Evolutionary conservation across 2,888 invertebrate genomes (phyloP).

Genomic region (Polymixis lichenea): DNA sequence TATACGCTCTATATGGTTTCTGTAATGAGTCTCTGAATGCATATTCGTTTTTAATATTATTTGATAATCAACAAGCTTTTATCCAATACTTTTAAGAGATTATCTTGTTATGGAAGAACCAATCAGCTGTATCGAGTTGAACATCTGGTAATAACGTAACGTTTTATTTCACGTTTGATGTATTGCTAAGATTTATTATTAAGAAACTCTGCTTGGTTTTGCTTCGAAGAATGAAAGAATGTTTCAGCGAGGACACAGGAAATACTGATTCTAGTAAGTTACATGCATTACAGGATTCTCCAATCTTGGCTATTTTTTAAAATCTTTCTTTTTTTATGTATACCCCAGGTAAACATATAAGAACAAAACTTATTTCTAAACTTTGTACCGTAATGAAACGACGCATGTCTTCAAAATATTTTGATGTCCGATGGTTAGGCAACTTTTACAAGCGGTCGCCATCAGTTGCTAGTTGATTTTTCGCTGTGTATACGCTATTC

Average conservation of each 20-base stretch:
- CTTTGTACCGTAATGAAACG: conserved; percentile 40
- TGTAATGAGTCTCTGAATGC: not conserved
- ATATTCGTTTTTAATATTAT: not conserved
- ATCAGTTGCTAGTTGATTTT: conserved; percentile 63
- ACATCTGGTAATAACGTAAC: not conserved
- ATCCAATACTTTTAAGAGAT: not conserved
- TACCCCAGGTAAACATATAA: not conserved
- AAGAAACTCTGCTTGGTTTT: not conserved
- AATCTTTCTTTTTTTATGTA: too few species aligned
- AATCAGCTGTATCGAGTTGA: conserved; percentile 8
- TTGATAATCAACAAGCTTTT: not conserved
- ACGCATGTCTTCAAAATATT: conserved; percentile 42
- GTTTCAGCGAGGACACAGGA: conserved; percentile 3
- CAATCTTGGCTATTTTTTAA: not conserved
- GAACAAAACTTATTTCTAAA: conserved; percentile 16
- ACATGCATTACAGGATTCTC: not conserved
- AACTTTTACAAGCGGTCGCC: conserved; percentile 47
- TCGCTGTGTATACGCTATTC: conserved; percentile 63
- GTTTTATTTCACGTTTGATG: conserved; percentile 3
- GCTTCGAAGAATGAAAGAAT: not conserved
- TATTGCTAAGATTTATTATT: conserved; percentile 2
- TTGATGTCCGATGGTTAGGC: conserved; percentile 16
- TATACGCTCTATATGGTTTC: not conserved
- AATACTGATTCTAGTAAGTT: not conserved
- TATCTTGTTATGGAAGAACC: not conserved